Conservation (phyloP, 2,113 vertebrate species). For the Planiliza haematocheilus region DNA sequence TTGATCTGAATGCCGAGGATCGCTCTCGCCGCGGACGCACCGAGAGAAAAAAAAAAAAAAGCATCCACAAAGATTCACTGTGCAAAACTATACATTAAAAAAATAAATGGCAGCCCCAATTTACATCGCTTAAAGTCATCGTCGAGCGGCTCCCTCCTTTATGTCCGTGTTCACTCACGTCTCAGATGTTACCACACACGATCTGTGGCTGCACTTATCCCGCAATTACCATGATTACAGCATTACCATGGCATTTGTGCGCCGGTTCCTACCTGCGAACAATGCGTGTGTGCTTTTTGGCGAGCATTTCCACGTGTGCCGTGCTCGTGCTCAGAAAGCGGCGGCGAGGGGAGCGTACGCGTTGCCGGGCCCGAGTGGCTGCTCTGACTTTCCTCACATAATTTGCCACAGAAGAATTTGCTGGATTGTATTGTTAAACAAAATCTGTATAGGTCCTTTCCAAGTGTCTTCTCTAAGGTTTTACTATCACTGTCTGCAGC, state of each 20-base stretch:
- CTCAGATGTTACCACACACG: too few species aligned
- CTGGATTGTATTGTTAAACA: too few species aligned
- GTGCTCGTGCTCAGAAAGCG: slow-evolving; percentile 11
- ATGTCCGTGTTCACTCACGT: background rate
- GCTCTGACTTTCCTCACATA: too few species aligned
- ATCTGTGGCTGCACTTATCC: background rate
- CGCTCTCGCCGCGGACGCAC: background rate
- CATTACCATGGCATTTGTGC: background rate
- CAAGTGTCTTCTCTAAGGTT: background rate
- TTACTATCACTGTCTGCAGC: background rate
- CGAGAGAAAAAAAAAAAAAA: background rate
- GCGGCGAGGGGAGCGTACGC: background rate
- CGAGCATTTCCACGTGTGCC: slow-evolving; percentile 13
- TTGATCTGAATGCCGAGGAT: background rate
- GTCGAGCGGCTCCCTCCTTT: background rate
- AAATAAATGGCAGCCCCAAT: slow-evolving; percentile 30
- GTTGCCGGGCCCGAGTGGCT: too few species aligned
- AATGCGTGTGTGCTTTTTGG: slow-evolving; percentile 6
- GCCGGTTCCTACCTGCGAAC: background rate
- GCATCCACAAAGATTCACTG: background rate
- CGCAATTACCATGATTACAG: background rate
- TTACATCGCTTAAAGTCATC: background rate
- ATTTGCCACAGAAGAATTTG: background rate
- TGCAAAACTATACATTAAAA: background rate
- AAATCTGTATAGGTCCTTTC: background rate